Evolutionary conservation across 2,113 vertebrate species (phyloP).

Genomic region (Urocynchramus pylzowi): DNA sequence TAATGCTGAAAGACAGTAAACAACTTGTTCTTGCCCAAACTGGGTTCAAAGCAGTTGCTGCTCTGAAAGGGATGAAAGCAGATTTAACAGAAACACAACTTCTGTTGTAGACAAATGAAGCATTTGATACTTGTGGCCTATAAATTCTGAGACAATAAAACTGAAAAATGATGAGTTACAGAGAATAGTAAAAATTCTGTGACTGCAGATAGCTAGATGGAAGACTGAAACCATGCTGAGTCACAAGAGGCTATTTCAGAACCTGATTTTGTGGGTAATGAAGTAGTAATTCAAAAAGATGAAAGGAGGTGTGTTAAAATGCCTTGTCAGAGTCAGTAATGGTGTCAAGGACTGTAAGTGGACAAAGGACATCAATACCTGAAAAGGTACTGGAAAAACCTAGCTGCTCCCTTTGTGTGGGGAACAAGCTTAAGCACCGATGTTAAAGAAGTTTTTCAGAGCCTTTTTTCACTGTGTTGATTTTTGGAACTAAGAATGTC

Average conservation of each 20-base stretch:
- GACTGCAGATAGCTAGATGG: background rate
- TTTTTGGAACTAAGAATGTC: background rate
- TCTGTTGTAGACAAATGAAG: background rate
- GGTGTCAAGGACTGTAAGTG: background rate
- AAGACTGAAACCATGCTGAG: background rate
- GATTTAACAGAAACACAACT: background rate
- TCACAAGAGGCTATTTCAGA: background rate
- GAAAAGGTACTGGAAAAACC: background rate
- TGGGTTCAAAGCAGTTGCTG: background rate
- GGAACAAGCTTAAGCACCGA: background rate
- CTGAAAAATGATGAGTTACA: background rate
- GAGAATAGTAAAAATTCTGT: background rate
- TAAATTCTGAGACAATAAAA: background rate
- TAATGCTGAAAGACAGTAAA: background rate
- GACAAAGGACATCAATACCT: background rate
- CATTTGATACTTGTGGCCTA: background rate
- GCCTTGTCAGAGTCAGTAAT: background rate
- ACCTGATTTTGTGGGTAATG: background rate
- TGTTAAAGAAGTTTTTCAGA: background rate
- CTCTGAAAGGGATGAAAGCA: background rate
- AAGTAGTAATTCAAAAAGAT: background rate
- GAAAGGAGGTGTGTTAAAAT: background rate
- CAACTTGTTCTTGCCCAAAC: background rate
- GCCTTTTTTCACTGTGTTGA: background rate
- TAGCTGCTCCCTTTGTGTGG: background rate